These are phyloP conservation scores for Phengaris alcon DNA, from an alignment of 2,888 invertebrate species.

Conservation along the genomic window DNA sequence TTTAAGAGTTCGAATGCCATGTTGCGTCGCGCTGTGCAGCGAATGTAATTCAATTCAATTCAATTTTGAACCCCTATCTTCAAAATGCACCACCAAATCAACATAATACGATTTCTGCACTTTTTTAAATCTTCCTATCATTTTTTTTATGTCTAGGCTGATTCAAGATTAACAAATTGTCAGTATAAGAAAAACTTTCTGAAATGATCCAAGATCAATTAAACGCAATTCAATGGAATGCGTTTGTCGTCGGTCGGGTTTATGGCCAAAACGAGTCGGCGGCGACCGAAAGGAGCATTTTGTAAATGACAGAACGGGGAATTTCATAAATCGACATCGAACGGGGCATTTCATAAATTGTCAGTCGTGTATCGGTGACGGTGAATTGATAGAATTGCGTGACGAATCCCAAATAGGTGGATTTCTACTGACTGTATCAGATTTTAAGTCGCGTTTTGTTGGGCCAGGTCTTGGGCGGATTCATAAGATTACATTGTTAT, in stretches of 20 bases:
- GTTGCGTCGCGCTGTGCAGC: too few species aligned
- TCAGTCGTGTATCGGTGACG: slow-evolving; percentile 62
- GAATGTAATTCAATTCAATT: too few species aligned
- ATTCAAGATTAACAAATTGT: too few species aligned
- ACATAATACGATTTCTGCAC: too few species aligned
- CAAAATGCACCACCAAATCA: too few species aligned
- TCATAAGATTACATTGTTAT: background rate
- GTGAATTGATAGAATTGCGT: slow-evolving; percentile 77
- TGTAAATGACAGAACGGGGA: slow-evolving; percentile 71
- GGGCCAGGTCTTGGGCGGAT: slow-evolving; percentile 46
- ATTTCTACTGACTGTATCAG: slow-evolving; percentile 72
- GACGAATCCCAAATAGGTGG: slow-evolving; percentile 77
- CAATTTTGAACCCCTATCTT: too few species aligned
- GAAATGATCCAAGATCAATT: slow-evolving; percentile 46
- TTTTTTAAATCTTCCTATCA: too few species aligned
- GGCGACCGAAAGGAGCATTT: slow-evolving; percentile 69
- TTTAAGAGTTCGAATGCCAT: too few species aligned
- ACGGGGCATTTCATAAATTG: slow-evolving; percentile 50
- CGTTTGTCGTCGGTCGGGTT: slow-evolving; percentile 76
- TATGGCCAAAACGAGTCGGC: slow-evolving; percentile 74
- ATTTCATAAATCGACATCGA: slow-evolving; percentile 69
- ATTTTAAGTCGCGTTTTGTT: slow-evolving; percentile 55
- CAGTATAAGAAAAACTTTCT: background rate
- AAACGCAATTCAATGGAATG: slow-evolving; percentile 72
- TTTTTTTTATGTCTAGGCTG: background rate